These are phyloP conservation scores for Melanotaenia boesemani DNA, from an alignment of 2,797 vertebrate species.

Conservation along the genomic window DNA sequence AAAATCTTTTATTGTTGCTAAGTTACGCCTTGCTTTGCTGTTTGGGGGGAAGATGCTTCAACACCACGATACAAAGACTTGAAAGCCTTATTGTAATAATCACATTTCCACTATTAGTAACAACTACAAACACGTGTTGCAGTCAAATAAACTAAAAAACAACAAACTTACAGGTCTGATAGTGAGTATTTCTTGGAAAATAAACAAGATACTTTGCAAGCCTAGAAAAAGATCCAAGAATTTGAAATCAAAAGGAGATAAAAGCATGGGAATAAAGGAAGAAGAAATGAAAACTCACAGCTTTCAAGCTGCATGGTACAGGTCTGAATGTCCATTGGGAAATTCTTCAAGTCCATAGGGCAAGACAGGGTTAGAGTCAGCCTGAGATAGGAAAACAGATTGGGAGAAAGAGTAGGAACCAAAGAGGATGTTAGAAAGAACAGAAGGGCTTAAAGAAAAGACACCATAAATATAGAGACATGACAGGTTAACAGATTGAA, in stretches of 20 bases:
- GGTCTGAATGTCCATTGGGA: constrained; percentile 97
- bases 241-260: constrained; percentile 1
- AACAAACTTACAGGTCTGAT: constrained; percentile 1
- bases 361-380: constrained; percentile 93
- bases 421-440: constrained; percentile 46
- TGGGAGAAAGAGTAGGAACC: constrained; percentile 55
- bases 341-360: constrained; percentile 98
- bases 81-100: neutral
- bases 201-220: constrained; percentile 11
- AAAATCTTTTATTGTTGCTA: constrained; percentile 6
- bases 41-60: neutral
- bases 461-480: constrained; percentile 37
- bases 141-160: neutral
- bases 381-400: constrained; percentile 80
- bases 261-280: constrained; percentile 45
- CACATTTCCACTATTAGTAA: neutral
- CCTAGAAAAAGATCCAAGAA: constrained; percentile 14
- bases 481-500: constrained; percentile 21
- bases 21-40: neutral
- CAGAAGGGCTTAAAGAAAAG: constrained; percentile 41
- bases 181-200: constrained; percentile 1
- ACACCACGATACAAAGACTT: neutral
- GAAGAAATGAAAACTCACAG: constrained; percentile 86
- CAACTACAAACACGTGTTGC: neutral
- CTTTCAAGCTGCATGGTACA: constrained; percentile 97